Evolutionary conservation across 2,888 invertebrate genomes (phyloP), one percentile per base, ranked within the genome.

Genomic region (Tribolium freemani): DNA sequence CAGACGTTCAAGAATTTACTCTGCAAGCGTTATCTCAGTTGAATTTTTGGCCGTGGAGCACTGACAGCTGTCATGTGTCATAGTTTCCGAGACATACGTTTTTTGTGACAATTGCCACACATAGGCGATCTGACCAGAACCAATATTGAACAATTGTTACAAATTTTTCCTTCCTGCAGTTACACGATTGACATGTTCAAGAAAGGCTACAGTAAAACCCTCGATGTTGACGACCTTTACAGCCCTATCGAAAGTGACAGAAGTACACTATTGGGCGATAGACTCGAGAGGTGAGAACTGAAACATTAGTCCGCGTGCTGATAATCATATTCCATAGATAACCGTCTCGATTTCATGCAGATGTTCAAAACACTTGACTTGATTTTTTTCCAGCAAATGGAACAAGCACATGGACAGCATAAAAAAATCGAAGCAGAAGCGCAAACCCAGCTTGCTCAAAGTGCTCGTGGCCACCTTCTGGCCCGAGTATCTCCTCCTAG

Each of bases 131-230:
- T 16, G 16, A 16, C 16, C 16, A n/a, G n/a, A n/a, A n/a, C n/a
- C n/a, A n/a, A n/a, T n/a, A n/a, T n/a, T n/a, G n/a, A n/a, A n/a
- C n/a, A n/a, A n/a, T n/a, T n/a, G n/a, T n/a, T n/a, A n/a, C n/a
- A 16, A 16, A 16, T 16, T n/a, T 38, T 38, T 8, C n/a, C 38
- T 38, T 71, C 75, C 71, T 89, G 45, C 45, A 93, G 93, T 86
- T 96, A 95, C 91, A 92, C 94, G 67, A 88, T 94, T 81, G 92
- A 91, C 3, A 87, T 94, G 80, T 95, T 95, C 86, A 91, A 90
- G 78, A 91, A 91, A 82, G 96, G 96, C 0, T 91, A 91, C 79
- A 89, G 88, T 69, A 91, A 93, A 79, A 91, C 92, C 58, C 85
- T 96, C 56, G 93, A 92, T 76, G 89, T 92, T 51, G 88, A 90